Conservation (phyloP, 2,888 invertebrate genomes). For the Caenorhabditis sp. region DNA sequence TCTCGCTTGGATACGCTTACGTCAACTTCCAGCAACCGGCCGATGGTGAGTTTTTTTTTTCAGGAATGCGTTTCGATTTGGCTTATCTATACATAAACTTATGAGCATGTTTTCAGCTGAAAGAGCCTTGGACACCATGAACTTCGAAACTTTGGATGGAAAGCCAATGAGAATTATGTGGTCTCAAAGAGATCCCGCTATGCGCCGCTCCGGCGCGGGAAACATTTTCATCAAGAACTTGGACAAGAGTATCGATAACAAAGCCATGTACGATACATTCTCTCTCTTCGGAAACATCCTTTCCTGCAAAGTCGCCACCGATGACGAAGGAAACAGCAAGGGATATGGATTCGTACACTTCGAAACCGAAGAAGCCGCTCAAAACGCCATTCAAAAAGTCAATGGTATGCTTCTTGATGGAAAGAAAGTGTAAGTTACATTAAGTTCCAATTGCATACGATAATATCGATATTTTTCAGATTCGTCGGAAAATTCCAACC, state of each 20-base stretch:
- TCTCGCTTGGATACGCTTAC: slow-evolving; percentile 98
- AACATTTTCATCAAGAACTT: slow-evolving; percentile 99
- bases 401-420: slow-evolving; percentile 98
- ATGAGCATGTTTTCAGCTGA: slow-evolving; percentile 78
- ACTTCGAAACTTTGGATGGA: slow-evolving; percentile 95
- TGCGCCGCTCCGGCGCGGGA: slow-evolving; percentile 96
- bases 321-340: slow-evolving; percentile 73
- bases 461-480: slow-evolving; percentile 68
- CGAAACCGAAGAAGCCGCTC: slow-evolving; percentile 71
- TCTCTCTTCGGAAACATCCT: slow-evolving; percentile 98
- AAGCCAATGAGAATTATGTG: slow-evolving; percentile 99
- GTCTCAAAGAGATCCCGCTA: slow-evolving; percentile 89
- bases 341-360: slow-evolving; percentile 73
- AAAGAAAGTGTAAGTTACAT: slow-evolving; percentile 81
- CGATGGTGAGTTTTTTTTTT: slow-evolving; percentile 82
- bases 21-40: slow-evolving; percentile 99
- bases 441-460: neutral
- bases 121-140: slow-evolving; percentile 98
- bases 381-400: slow-evolving; percentile 94
- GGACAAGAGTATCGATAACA: slow-evolving; percentile 97
- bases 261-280: slow-evolving; percentile 98
- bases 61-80: too few species aligned
- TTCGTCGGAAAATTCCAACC: slow-evolving; percentile 98
- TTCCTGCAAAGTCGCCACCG: slow-evolving; percentile 83
- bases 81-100: too few species aligned